Percentiles rank a stretch among this genome's conserved stretches.
Conservation (phyloP, 2,888 invertebrate species). For the Hyalella azteca region DNA sequence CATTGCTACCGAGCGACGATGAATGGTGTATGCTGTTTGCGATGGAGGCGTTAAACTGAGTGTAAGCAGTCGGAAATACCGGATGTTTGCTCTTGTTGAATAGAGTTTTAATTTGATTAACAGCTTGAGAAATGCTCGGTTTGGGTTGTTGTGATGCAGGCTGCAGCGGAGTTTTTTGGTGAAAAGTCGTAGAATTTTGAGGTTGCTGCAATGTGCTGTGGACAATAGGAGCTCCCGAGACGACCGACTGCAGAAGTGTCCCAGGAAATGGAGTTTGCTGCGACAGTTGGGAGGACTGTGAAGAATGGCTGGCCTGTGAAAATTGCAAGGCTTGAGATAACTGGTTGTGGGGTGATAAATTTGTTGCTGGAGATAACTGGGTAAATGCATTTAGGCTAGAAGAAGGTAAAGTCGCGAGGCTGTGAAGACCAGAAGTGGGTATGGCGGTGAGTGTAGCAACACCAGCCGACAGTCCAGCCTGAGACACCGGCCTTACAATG, state of each 20-base stretch:
- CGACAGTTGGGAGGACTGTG: background rate
- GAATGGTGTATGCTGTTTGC: background rate
- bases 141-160: background rate
- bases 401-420: background rate
- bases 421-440: conserved; percentile 3
- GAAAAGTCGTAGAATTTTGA: background rate
- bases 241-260: too few species aligned
- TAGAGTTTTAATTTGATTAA: background rate
- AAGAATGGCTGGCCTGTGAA: background rate
- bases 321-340: too few species aligned
- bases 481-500: conserved; percentile 3
- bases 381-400: background rate
- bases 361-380: background rate
- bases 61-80: background rate
- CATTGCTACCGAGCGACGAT: background rate
- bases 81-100: conserved; percentile 15
- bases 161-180: background rate
- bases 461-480: background rate
- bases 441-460: conserved; percentile 2
- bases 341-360: background rate
- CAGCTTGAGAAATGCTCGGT: conserved; percentile 5
- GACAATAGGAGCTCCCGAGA: too few species aligned
- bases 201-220: background rate
- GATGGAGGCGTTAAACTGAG: background rate
- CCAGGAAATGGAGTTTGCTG: background rate